Percentiles rank a stretch among this genome's conserved stretches.
phyloP scores from a whole-genome alignment of 2,888 invertebrate species.

The Heteromurus nitidus region DNA sequence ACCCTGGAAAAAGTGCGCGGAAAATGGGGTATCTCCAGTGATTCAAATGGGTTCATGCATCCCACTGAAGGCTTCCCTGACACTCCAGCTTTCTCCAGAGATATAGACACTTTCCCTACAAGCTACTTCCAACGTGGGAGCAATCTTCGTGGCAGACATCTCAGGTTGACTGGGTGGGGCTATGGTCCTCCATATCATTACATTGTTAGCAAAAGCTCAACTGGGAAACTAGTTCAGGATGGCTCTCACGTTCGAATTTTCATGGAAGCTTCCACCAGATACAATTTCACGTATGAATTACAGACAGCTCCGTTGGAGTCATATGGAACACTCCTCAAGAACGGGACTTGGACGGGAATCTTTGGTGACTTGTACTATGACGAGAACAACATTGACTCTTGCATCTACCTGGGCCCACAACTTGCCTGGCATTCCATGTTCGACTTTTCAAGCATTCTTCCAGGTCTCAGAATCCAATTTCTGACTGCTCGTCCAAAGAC shows the following conservation, averaged over 20 bases:
- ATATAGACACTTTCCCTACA: background rate
- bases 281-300: constrained; percentile 48
- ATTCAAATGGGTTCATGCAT: too few species aligned
- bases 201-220: background rate
- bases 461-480: background rate
- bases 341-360: constrained; percentile 55
- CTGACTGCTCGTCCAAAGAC: background rate
- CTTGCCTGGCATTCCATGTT: background rate
- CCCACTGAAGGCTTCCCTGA: background rate
- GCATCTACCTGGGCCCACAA: constrained; percentile 31
- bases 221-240: constrained; percentile 3
- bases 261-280: background rate
- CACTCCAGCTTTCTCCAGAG: background rate
- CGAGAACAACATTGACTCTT: constrained; percentile 29
- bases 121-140: background rate
- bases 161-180: constrained; percentile 18
- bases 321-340: constrained; percentile 46
- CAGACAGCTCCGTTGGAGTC: background rate
- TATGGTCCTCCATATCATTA: constrained; percentile 14
- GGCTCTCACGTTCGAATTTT: constrained; percentile 35
- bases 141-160: constrained; percentile 17
- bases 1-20: constrained; percentile 10
- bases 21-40: constrained; percentile 21
- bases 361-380: constrained; percentile 29
- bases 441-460: constrained; percentile 4